These are phyloP conservation scores for Centruroides sculpturatus DNA, from an alignment of 1,140 invertebrate genomes.

Conservation along the genomic window DNA sequence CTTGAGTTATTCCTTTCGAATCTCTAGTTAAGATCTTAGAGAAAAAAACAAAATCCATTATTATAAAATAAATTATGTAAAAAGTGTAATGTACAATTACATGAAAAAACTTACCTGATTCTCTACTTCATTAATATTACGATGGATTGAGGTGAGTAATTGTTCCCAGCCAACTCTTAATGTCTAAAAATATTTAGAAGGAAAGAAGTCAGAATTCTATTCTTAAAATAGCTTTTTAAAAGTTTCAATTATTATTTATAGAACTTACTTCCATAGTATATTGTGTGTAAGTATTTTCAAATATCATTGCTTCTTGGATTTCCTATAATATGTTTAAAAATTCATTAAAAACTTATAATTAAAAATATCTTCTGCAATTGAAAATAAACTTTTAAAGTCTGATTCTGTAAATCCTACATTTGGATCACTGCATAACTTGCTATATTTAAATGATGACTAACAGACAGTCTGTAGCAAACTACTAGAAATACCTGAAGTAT, in stretches of 20 bases:
- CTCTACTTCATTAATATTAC: constrained; percentile 97
- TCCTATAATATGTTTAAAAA: constrained; percentile 31
- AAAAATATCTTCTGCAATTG: too few species aligned
- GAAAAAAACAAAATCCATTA: not conserved
- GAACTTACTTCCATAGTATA: constrained; percentile 84
- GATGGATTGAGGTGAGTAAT: constrained; percentile 90
- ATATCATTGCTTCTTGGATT: constrained; percentile 98
- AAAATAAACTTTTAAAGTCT: too few species aligned
- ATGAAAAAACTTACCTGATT: constrained; percentile 43
- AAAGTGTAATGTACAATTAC: too few species aligned
- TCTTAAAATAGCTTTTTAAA: not conserved
- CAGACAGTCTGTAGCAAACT: too few species aligned
- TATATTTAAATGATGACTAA: too few species aligned
- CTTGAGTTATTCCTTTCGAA: constrained; percentile 88
- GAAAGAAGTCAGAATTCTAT: not conserved
- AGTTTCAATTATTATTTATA: not conserved
- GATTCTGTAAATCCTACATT: too few species aligned
- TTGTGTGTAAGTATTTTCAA: constrained; percentile 95
- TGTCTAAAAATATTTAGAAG: constrained; percentile 38
- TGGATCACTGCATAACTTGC: too few species aligned
- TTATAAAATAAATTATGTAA: too few species aligned
- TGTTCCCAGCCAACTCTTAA: constrained; percentile 98
- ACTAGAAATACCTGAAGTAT: too few species aligned
- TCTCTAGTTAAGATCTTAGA: constrained; percentile 89
- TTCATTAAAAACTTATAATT: too few species aligned